A percentile compares a stretch with the other conserved stretches of the same genome.
phyloP scores from a whole-genome alignment of 2,113 vertebrate species.

The Coracopsis vasa region DNA sequence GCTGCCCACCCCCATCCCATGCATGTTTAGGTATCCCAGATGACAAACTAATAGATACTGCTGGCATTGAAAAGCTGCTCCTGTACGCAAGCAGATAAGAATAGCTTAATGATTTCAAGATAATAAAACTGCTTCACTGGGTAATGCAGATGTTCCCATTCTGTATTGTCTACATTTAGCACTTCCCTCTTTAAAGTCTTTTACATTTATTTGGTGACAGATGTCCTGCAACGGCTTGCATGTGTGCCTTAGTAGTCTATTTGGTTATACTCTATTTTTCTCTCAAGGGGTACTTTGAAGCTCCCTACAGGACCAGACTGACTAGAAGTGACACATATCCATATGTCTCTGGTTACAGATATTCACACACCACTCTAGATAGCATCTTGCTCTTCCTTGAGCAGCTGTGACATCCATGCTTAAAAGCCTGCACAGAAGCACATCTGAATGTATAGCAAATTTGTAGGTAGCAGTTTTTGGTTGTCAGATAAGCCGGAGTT shows the following conservation, averaged over 20 bases:
- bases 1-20: not conserved
- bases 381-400: not conserved
- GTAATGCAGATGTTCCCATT: not conserved
- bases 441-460: not conserved
- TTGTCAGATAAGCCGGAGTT: not conserved
- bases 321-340: not conserved
- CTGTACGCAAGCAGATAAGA: not conserved
- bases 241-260: not conserved
- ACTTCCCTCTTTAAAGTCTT: not conserved
- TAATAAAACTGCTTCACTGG: not conserved
- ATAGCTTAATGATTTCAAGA: not conserved
- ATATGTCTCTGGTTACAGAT: not conserved
- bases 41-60: not conserved
- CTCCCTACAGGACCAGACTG: not conserved
- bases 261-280: not conserved
- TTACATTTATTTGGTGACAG: not conserved
- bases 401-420: not conserved
- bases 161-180: not conserved
- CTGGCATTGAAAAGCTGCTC: not conserved
- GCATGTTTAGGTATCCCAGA: not conserved
- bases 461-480: not conserved
- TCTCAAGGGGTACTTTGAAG: not conserved
- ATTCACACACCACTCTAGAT: rapidly evolving
- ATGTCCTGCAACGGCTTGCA: not conserved
- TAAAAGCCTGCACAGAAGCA: not conserved